Base-by-base conservation (phyloP, 2,797 vertebrate species). In the Sebastes cheni region DNA sequence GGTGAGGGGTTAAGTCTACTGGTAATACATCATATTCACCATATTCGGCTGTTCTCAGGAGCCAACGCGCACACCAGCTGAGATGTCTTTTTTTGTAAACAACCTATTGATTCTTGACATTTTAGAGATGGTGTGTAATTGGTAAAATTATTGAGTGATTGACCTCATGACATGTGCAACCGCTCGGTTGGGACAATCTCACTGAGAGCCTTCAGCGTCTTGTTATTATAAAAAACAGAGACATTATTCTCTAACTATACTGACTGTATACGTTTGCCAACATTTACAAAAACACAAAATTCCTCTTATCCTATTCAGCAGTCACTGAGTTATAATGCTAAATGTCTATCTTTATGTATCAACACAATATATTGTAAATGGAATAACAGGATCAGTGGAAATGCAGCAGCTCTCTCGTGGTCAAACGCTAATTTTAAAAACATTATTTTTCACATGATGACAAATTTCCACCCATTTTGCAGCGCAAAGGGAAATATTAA, bases 1-100 rank as follows among this genome's bases (percentile, higher is more conserved):
- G 91, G 91, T 89, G 82, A 94, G 75, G 86, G 91, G 92, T 94
- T 92, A 92, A 84, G 69, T 87, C 84, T 34, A 93, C 85, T 16
- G 66, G 60, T 76, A 70, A 90, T 90, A 78, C 76, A 89, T 87
- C 88, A 90, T 27, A 68, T 86, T 81, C 70, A 71, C 70, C 67
- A 72, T 54, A 82, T 72, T 79, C 39, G n/a, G 67, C 34, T 72
- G 60, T 80, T 73, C 16, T 79, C 46, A 10, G 14, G 70, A 82
- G 66, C 36, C 72, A 23, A 36, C 34, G 58, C 27, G 2, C 16
- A 68, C 54, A 79, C 67, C 32, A 61, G 75, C 61, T 56, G 68
- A 79, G 54, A 67, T 64, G 27, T 66, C n/a, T 82, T 81, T 83
- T 77, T 67, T 46, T 42, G 56, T 30, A 62, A 83, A 75, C 22